phyloP scores from a whole-genome alignment of 2,888 invertebrate genomes.

The Coronaproctus castanopsis region DNA sequence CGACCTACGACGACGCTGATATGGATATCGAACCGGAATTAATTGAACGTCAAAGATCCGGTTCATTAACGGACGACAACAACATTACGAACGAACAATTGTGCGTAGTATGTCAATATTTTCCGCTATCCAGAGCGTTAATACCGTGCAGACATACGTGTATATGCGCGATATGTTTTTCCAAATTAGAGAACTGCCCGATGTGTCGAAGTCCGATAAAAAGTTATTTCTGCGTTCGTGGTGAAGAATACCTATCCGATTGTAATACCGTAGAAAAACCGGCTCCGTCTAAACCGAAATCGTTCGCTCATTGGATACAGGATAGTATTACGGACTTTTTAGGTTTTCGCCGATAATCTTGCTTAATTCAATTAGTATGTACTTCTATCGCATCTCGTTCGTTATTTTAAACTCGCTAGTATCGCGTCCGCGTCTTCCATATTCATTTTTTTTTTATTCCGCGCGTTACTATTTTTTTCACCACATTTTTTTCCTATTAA shows the following conservation, averaged over 20 bases:
- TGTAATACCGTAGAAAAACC: constrained; percentile 25
- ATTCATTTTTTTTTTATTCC: constrained; percentile 2
- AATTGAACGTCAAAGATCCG: constrained; percentile 23
- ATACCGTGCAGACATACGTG: constrained; percentile 72
- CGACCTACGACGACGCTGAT: constrained; percentile 31
- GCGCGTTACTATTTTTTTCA: not conserved
- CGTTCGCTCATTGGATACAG: constrained; percentile 29
- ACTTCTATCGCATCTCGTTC: not conserved
- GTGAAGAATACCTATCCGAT: constrained; percentile 48
- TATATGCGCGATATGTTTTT: constrained; percentile 59
- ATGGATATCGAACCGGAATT: constrained; percentile 18
- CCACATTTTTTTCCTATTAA: not conserved
- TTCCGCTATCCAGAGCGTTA: constrained; percentile 53
- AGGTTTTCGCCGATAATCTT: constrained; percentile 33
- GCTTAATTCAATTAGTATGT: not conserved
- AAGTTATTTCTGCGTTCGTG: constrained; percentile 62
- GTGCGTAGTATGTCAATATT: constrained; percentile 66
- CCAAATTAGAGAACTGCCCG: constrained; percentile 62
- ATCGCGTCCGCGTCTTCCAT: too few species aligned
- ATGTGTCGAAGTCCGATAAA: constrained; percentile 67
- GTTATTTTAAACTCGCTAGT: not conserved
- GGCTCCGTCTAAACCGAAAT: constrained; percentile 28
- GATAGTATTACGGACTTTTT: constrained; percentile 53
- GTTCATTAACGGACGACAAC: constrained; percentile 15
- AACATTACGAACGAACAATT: constrained; percentile 31